Evolutionary conservation across 2,888 invertebrate genomes (phyloP).

Genomic region (Philereme transversata): DNA sequence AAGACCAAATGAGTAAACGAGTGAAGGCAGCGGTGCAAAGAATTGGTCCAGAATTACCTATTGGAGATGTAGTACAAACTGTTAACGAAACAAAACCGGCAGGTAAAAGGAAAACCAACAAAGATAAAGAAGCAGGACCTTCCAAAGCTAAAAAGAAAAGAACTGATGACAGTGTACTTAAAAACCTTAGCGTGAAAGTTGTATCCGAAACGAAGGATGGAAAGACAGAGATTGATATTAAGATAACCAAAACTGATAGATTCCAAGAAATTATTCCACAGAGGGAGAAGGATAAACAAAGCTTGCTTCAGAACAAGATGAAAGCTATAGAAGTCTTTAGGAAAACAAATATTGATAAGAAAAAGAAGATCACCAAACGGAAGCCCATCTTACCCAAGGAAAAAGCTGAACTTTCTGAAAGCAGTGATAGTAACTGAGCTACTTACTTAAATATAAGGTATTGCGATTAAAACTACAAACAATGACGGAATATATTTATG

Average conservation of each 20-base stretch:
- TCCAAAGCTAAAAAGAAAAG: slow-evolving; percentile 53
- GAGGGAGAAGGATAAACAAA: slow-evolving; percentile 86
- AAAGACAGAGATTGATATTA: slow-evolving; percentile 56
- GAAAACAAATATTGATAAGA: slow-evolving; percentile 86
- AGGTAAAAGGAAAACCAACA: slow-evolving; percentile 36
- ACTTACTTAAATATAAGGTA: neutral
- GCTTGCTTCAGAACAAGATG: slow-evolving; percentile 87
- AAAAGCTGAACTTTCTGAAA: slow-evolving; percentile 88
- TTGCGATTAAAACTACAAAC: too few relatives aligned
- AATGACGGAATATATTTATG: too few relatives aligned
- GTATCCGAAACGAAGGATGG: slow-evolving; percentile 53
- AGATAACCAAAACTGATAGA: slow-evolving; percentile 66
- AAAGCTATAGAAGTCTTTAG: slow-evolving; percentile 90
- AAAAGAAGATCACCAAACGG: slow-evolving; percentile 70
- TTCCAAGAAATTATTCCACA: slow-evolving; percentile 88
- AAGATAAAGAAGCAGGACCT: slow-evolving; percentile 43
- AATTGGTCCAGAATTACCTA: slow-evolving; percentile 75
- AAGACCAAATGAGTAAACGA: slow-evolving; percentile 90
- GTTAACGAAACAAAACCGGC: slow-evolving; percentile 33
- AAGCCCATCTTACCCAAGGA: slow-evolving; percentile 78
- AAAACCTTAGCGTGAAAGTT: slow-evolving; percentile 56
- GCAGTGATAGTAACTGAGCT: slow-evolving; percentile 78
- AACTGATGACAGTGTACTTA: slow-evolving; percentile 48
- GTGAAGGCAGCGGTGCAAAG: slow-evolving; percentile 90
- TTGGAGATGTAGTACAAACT: slow-evolving; percentile 33